A percentile compares a stretch with the other conserved stretches of the same genome.
Conservation (phyloP, 1,140 invertebrate species). For the Drosophila ficusphila region DNA sequence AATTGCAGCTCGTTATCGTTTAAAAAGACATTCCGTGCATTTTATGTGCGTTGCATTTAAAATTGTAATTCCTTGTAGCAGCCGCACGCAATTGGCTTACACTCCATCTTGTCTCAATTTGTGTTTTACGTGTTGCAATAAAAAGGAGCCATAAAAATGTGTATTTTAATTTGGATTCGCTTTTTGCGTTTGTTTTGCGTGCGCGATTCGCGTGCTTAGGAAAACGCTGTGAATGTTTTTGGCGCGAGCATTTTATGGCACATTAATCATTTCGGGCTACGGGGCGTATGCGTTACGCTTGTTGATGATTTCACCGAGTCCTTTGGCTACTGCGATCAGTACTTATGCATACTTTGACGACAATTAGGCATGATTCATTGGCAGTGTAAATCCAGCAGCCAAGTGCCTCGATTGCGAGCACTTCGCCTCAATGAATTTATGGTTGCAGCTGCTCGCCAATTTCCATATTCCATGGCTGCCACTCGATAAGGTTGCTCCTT, state of each 20-base stretch:
- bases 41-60: constrained; percentile 52
- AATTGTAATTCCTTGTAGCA: constrained; percentile 56
- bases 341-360: constrained; percentile 21
- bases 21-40: constrained; percentile 49
- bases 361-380: constrained; percentile 54
- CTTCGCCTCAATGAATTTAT: constrained; percentile 58
- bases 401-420: constrained; percentile 4
- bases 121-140: constrained; percentile 75
- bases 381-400: constrained; percentile 19
- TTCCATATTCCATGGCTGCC: constrained; percentile 49
- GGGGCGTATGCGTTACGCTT: constrained; percentile 43
- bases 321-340: constrained; percentile 11
- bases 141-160: constrained; percentile 68
- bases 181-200: constrained; percentile 41
- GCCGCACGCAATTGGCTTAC: constrained; percentile 23
- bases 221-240: constrained; percentile 51
- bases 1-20: constrained; percentile 22
- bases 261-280: constrained; percentile 62
- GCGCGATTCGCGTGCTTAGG: constrained; percentile 55
- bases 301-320: constrained; percentile 55
- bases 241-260: constrained; percentile 57
- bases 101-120: constrained; percentile 67
- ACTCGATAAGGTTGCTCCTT: constrained; percentile 50
- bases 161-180: constrained; percentile 40
- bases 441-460: constrained; percentile 42